These are phyloP conservation scores for Urosaurus nigricauda DNA, from an alignment of 2,797 vertebrate species.

Conservation along the genomic window DNA sequence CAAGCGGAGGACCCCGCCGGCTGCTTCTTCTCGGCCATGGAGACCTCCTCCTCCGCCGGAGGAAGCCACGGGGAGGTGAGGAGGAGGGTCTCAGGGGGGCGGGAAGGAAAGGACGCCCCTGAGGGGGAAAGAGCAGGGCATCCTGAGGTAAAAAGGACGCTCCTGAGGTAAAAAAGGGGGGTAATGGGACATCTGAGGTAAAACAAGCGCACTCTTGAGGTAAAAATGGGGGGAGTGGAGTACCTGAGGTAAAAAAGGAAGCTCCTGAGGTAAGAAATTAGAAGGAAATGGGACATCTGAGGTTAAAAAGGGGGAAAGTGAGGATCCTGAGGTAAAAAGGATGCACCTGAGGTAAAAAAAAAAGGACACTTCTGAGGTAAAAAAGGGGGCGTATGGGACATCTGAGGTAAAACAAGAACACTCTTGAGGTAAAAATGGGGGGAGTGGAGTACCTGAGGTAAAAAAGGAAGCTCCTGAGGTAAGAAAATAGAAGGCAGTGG, in stretches of 20 bases:
- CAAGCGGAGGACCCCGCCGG: conserved; percentile 95
- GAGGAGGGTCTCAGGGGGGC: no score
- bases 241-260: not conserved
- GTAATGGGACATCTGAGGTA: not conserved
- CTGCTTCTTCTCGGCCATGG: no score
- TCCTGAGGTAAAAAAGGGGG: not conserved
- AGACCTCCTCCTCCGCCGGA: conserved; percentile 4
- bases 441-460: not conserved
- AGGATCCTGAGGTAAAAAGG: conserved; percentile 22
- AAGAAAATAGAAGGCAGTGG: accelerated
- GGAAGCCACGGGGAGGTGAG: not conserved
- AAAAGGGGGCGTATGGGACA: not conserved
- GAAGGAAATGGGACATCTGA: not conserved
- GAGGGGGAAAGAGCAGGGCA: conserved; percentile 65
- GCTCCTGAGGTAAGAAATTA: no score
- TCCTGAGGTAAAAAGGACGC: not conserved
- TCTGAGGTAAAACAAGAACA: no score
- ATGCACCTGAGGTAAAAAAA: not conserved
- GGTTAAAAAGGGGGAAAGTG: conserved; percentile 53
- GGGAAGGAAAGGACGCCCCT: conserved; percentile 13
- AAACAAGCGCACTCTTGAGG: not conserved
- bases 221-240: not conserved
- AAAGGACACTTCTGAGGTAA: not conserved
- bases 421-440: no score
- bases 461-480: not conserved